phyloP scores from a whole-genome alignment of 2,888 invertebrate species.

The Ichneumoninae sp. region DNA sequence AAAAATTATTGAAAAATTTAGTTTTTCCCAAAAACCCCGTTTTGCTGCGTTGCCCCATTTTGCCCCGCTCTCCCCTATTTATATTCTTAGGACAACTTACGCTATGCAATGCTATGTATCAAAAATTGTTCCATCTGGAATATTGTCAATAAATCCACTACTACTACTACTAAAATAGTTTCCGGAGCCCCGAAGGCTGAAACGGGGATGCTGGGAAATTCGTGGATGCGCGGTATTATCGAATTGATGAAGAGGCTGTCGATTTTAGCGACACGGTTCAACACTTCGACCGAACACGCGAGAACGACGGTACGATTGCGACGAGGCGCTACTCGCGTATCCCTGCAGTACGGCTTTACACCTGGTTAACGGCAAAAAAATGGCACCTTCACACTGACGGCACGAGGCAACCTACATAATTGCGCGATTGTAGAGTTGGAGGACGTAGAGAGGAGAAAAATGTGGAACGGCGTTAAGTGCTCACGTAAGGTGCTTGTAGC shows the following conservation, averaged over 20 bases:
- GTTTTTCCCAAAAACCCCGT: too few relatives aligned
- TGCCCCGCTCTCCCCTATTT: too few relatives aligned
- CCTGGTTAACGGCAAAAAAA: conserved; percentile 66
- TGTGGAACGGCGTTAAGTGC: conserved; percentile 63
- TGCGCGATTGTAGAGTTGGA: conserved; percentile 33
- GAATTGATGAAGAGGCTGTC: conserved; percentile 21
- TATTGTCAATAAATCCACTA: too few relatives aligned
- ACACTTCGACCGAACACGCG: conserved; percentile 7
- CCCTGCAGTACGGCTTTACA: conserved; percentile 18
- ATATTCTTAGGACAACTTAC: too few relatives aligned
- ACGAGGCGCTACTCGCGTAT: not conserved
- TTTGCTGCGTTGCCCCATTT: too few relatives aligned
- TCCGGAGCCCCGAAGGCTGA: not conserved
- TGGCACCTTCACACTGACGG: conserved; percentile 54
- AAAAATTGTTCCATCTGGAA: too few relatives aligned
- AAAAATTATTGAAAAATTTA: too few relatives aligned
- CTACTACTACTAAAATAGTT: not conserved
- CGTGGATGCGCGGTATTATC: not conserved
- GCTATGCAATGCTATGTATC: too few relatives aligned
- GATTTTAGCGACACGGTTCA: conserved; percentile 9
- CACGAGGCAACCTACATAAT: conserved; percentile 69
- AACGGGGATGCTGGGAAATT: conserved; percentile 38
- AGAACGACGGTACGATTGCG: conserved; percentile 8
- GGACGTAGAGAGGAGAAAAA: conserved; percentile 53
- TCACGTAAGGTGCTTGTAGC: conserved; percentile 40